phyloP scores from a whole-genome alignment of 2,797 vertebrate genomes.

The Danio aesculapii region DNA sequence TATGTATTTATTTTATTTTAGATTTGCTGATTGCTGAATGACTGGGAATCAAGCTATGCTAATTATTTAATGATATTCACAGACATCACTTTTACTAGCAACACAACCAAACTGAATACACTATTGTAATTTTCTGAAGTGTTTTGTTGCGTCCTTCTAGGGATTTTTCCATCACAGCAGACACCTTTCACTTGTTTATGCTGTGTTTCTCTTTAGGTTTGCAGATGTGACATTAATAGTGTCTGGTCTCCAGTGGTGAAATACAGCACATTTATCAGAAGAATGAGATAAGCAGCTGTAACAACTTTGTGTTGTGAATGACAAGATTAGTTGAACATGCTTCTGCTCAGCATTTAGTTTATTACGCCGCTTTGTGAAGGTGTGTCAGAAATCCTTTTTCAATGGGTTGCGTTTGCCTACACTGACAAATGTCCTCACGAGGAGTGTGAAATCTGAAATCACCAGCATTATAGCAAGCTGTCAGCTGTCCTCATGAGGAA shows the following conservation, averaged over 20 bases:
- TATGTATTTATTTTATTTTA: not conserved
- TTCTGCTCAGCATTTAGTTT: not conserved
- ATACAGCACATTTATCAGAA: not conserved
- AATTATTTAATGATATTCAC: not conserved
- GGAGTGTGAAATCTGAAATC: constrained; percentile 1
- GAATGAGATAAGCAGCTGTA: not conserved
- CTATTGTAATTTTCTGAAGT: not conserved
- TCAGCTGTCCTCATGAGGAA: not conserved
- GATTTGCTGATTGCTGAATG: not conserved
- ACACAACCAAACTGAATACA: not conserved
- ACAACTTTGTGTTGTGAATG: not conserved
- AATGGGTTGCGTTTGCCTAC: constrained; percentile 8
- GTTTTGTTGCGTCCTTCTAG: not conserved
- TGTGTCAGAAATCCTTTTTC: constrained; percentile 5
- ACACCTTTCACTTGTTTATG: not conserved
- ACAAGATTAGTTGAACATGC: not conserved
- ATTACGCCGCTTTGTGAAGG: not conserved
- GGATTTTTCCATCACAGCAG: not conserved
- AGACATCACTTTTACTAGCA: not conserved
- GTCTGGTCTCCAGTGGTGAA: not conserved
- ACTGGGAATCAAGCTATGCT: not conserved
- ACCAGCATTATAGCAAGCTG: not conserved
- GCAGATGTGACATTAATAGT: not conserved
- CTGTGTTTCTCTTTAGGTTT: not conserved
- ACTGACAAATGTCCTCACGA: not conserved